Evolutionary conservation across 2,888 invertebrate species (phyloP), one percentile per base, ranked within the genome.

Genomic region (Branchinecta sandiegonensis): DNA sequence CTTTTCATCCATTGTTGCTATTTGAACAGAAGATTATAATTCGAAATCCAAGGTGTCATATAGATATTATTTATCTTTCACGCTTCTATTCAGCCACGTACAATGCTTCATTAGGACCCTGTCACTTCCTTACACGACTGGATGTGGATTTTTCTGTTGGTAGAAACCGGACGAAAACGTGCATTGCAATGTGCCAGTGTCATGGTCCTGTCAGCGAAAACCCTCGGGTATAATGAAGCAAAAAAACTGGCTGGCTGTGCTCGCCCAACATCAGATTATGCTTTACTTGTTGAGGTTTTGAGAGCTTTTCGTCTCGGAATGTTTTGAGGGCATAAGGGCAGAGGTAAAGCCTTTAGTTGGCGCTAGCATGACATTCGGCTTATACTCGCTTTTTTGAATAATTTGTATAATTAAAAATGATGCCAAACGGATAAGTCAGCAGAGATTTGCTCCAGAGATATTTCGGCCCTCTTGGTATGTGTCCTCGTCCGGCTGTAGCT

Each of bases 31-130:
- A 56, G 56, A 56, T 56, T 14, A 56, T 56, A 56, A 56, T 56
- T 56, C 56, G n/a, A 56, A 56, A 56, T 56, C 17, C 56, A 56
- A 56, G 56, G 56, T 56, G 56, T 56, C 56, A 56, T 56, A 56
- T 56, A 56, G 56, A 56, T 56, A 56, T 56, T 56, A 56, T 56
- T 56, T 56, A 56, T 56, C 17, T 56, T 56, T 56, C 56, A 56
- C 56, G 56, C 14, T 17, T 56, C 56, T 10, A 56, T 56, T 56
- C 14, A 56, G 17, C 17, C n/a, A 17, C 56, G 17, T n/a, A 56
- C 56, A 56, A 56, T 56, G 56, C 56, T 56, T 56, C 56, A 56
- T 56, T 56, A 56, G 56, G 17, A 56, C 37, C 8, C 56, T 56
- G 56, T 56, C 56, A 56, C 56, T 56, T 56, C 56, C 56, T 56